Percentiles rank a stretch among this genome's conserved stretches.
phyloP scores from a whole-genome alignment of 2,113 vertebrate species.

The Leucosticte australis region DNA sequence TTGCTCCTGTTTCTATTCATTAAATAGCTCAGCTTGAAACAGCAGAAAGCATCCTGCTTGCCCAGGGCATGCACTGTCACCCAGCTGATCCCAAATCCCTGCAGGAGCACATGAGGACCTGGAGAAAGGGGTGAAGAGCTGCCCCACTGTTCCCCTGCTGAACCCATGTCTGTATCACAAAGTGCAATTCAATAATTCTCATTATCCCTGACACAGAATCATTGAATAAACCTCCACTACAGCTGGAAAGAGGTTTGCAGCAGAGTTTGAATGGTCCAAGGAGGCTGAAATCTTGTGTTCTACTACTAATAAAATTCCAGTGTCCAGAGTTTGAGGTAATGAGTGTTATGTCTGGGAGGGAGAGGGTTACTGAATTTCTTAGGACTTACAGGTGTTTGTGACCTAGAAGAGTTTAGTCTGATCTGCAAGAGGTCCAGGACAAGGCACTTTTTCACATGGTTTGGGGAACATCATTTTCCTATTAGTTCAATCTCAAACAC shows the following conservation, averaged over 20 bases:
- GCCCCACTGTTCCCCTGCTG: neutral
- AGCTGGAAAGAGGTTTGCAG: neutral
- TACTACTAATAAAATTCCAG: neutral
- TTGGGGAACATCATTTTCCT: neutral
- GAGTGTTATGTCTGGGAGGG: neutral
- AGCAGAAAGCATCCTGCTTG: neutral
- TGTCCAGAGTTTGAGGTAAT: neutral
- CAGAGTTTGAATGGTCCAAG: neutral
- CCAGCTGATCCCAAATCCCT: rapidly evolving
- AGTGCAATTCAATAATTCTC: neutral
- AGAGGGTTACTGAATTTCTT: neutral
- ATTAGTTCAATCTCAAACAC: neutral
- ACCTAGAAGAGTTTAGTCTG: neutral
- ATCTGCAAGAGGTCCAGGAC: neutral
- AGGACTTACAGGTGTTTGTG: neutral
- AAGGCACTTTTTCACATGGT: neutral
- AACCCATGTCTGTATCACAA: neutral
- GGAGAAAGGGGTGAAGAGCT: neutral
- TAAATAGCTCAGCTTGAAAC: neutral
- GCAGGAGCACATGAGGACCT: neutral
- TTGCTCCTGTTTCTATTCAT: neutral
- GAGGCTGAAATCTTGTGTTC: neutral
- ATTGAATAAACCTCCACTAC: neutral
- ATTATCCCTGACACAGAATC: neutral
- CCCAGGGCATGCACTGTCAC: neutral